Base-by-base conservation (phyloP, 2,797 vertebrate species). In the Galagoides demidoff region DNA sequence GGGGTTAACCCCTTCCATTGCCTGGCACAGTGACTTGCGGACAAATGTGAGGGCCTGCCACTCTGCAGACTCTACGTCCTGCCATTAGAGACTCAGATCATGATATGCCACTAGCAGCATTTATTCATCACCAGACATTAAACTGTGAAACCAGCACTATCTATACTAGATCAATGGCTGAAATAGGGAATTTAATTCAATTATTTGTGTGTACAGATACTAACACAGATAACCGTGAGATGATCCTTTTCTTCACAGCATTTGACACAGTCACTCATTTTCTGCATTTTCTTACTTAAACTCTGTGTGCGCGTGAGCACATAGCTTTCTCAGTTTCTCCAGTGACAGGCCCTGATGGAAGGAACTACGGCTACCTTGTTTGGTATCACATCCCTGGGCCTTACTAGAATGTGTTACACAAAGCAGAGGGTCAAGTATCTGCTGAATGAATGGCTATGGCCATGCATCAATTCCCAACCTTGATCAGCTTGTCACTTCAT, bases 71-170 rank as follows among this genome's bases (percentile, higher is more conserved):
- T 85, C 84, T 85, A 16, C 7, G 39, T 13, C 73, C 29, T 73
- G n/a, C 25, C 27, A 34, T 73, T 68, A 70, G 1, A 94, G 25
- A 64, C 55, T 79, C 43, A 92, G 8, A 55, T 79, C 29, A 82
- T 84, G 27, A 90, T 73, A 70, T 19, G 43, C 57, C 27, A 86
- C 14, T 59, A 55, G 43, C 31, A 90, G 77, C 93, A 79, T 25
- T 82, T 55, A 88, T 25, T 86, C n/a, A 49, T 64, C 45, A 82
- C 16, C 20, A 29, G 39, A 89, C 49, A 95, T 43, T 92, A 63
- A 91, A 52, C 23, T 52, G 39, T 49, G 34, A 94, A 34, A 31
- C 5, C 3, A 39, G 43, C 16, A 63, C 27, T 34, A 14, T 14
- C 17, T 74, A 45, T 10, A 74, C 11, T 20, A 55, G 12, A 77